A percentile compares a stretch with the other conserved stretches of the same genome.
Conservation (phyloP, 2,113 vertebrate species). For the Phyllopteryx taeniolatus region DNA sequence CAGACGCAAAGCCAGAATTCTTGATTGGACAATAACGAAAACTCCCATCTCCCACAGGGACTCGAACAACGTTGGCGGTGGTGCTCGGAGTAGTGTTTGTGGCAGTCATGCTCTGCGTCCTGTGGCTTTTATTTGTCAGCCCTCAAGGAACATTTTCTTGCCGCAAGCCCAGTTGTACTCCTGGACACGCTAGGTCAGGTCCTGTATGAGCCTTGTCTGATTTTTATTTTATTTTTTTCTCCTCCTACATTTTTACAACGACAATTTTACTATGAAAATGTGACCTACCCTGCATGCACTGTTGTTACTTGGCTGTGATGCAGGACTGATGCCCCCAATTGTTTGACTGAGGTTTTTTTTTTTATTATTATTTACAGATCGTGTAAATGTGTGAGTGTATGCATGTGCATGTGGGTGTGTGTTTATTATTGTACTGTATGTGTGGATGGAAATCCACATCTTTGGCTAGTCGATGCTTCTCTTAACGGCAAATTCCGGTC, state of each 20-base stretch:
- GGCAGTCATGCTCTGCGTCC: conserved; percentile 14
- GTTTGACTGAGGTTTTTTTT: neutral
- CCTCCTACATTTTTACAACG: neutral
- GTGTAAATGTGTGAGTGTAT: too few relatives aligned
- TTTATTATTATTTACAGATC: too few relatives aligned
- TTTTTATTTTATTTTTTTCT: neutral
- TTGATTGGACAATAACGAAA: conserved; percentile 35
- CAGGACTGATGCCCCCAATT: neutral
- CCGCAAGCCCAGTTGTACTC: conserved; percentile 18
- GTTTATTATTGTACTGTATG: too few relatives aligned
- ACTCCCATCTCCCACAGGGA: conserved; percentile 52
- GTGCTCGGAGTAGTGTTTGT: conserved; percentile 28
- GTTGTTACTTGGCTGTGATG: neutral
- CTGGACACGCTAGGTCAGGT: conserved; percentile 7
- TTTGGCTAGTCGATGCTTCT: neutral
- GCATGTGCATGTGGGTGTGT: too few relatives aligned
- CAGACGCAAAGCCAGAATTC: neutral
- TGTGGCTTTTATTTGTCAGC: conserved; percentile 3
- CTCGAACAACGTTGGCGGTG: conserved; percentile 36
- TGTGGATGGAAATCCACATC: neutral
- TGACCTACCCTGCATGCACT: conserved; percentile 11
- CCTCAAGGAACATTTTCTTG: conserved; percentile 28
- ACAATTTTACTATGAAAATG: conserved; percentile 8
- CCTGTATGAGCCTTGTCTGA: conserved; percentile 26
- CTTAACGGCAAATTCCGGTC: neutral